Evolutionary conservation across 2,113 vertebrate species (phyloP).

Genomic region (Alexandromys fortis): DNA sequence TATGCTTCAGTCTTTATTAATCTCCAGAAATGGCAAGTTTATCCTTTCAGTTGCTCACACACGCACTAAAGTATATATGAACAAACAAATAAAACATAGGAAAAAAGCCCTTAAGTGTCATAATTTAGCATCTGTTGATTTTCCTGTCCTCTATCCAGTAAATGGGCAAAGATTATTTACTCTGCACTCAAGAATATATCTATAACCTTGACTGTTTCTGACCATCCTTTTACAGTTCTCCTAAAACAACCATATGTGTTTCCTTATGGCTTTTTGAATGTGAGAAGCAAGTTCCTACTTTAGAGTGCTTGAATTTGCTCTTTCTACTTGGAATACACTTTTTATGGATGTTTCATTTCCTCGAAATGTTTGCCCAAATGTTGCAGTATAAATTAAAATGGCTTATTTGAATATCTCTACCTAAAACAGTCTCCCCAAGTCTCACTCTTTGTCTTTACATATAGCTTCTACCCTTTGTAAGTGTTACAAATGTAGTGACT

Average conservation of each 20-base stretch:
- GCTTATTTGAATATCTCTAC: not conserved
- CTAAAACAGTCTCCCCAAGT: not conserved
- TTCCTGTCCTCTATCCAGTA: not conserved
- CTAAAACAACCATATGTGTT: not conserved
- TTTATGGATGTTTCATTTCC: constrained; percentile 20
- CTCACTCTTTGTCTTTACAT: constrained; percentile 5
- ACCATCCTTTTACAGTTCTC: not conserved
- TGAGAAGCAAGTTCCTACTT: not conserved
- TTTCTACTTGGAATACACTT: not conserved
- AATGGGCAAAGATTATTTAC: constrained; percentile 37
- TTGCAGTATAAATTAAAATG: not conserved
- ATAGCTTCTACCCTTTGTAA: not conserved
- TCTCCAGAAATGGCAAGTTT: constrained; percentile 15
- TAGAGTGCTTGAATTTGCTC: constrained; percentile 15
- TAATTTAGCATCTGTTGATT: not conserved
- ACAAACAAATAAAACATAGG: not conserved
- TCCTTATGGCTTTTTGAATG: not conserved
- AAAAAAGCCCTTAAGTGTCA: not conserved
- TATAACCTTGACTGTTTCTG: not conserved
- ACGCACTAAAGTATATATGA: not conserved
- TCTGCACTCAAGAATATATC: not conserved
- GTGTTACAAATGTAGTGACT: not conserved
- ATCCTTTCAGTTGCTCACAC: constrained; percentile 18
- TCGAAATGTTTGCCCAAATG: constrained; percentile 14
- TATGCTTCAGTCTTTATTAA: not conserved